Conservation (phyloP, 2,113 vertebrate genomes). For the Glaucidium brasilianum region DNA sequence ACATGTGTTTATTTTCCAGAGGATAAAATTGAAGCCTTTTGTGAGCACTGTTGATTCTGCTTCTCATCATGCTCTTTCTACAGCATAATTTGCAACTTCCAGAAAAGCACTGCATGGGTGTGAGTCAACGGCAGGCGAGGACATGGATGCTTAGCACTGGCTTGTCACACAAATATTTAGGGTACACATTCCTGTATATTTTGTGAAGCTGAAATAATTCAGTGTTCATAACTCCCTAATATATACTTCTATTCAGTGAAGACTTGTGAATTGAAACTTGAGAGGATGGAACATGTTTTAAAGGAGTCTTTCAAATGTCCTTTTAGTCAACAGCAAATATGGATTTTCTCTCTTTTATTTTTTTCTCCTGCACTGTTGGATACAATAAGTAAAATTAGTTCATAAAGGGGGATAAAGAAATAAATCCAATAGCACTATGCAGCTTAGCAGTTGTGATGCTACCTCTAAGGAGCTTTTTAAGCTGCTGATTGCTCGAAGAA, state of each 20-base stretch:
- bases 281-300: neutral
- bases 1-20: neutral
- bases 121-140: neutral
- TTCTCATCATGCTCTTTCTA: neutral
- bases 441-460: neutral
- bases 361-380: neutral
- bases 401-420: neutral
- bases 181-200: neutral
- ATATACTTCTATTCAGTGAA: neutral
- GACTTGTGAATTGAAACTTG: neutral
- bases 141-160: neutral
- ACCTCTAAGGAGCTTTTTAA: neutral
- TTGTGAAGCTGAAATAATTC: neutral
- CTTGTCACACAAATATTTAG: slow-evolving; percentile 8
- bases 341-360: neutral
- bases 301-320: neutral
- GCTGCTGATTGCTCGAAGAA: neutral
- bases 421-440: neutral
- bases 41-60: neutral
- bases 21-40: neutral
- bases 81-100: neutral
- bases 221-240: neutral
- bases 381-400: neutral
- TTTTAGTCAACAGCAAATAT: neutral
- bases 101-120: neutral